Percentiles rank a stretch among this genome's conserved stretches.
Conservation (phyloP, 2,113 vertebrate species). For the Plecturocebus donacophilus region DNA sequence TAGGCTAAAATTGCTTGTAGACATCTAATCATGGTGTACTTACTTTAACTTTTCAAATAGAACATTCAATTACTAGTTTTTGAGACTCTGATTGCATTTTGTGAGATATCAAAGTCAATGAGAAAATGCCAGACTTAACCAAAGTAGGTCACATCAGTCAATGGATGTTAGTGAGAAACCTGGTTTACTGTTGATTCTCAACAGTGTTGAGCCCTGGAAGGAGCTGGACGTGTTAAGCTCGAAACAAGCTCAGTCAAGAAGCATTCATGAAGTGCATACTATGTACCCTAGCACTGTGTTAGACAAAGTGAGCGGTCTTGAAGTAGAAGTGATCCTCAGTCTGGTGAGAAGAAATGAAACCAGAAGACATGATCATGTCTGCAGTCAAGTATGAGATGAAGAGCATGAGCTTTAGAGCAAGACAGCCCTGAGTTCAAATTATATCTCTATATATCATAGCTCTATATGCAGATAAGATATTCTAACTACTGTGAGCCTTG, state of each 20-base stretch:
- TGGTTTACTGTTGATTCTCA: neutral
- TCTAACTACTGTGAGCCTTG: neutral
- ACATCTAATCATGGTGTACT: slow-evolving; percentile 56
- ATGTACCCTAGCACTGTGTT: neutral
- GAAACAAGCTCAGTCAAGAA: neutral
- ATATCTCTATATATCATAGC: neutral
- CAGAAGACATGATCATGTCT: neutral
- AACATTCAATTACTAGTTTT: slow-evolving; percentile 58
- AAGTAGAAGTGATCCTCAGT: neutral
- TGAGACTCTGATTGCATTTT: slow-evolving; percentile 75
- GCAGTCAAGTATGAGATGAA: neutral
- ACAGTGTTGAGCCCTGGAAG: neutral
- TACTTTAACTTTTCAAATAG: slow-evolving; percentile 74
- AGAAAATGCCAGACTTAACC: slow-evolving; percentile 75
- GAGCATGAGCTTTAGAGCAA: neutral
- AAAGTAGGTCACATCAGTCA: slow-evolving; percentile 73
- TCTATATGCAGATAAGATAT: neutral
- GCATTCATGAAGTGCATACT: neutral
- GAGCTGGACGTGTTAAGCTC: neutral
- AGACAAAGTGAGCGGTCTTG: neutral
- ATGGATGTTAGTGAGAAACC: neutral
- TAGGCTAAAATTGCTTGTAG: slow-evolving; percentile 55
- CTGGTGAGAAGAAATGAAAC: neutral
- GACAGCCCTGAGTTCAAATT: neutral
- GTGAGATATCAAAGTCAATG: slow-evolving; percentile 73